Evolutionary conservation across 2,797 vertebrate genomes (phyloP).

Genomic region (Labeo calbasu): DNA sequence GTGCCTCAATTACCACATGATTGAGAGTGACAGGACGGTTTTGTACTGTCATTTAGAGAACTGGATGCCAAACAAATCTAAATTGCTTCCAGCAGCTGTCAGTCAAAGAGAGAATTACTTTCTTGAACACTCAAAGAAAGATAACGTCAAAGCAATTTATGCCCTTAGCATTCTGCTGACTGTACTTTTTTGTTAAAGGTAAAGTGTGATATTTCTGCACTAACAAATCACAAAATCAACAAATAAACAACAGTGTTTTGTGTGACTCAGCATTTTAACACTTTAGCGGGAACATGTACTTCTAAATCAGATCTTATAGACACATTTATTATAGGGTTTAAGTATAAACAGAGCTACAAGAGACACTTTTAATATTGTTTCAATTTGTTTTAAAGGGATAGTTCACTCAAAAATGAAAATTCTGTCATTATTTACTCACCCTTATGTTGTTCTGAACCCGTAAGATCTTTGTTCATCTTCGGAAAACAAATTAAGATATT

Average conservation of each 20-base stretch:
- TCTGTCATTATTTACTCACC: too few species aligned
- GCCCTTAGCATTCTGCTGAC: background rate
- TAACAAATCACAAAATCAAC: background rate
- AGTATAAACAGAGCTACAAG: constrained; percentile 21
- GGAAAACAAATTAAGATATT: too few species aligned
- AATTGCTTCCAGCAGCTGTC: constrained; percentile 7
- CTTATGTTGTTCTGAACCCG: too few species aligned
- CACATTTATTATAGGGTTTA: constrained; percentile 23
- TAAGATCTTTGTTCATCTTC: too few species aligned
- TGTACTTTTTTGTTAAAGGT: background rate
- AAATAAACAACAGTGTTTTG: constrained; percentile 22
- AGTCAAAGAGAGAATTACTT: background rate
- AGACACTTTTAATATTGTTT: constrained; percentile 21
- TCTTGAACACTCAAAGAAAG: background rate
- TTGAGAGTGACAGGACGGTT: constrained; percentile 39
- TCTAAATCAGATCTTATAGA: constrained; percentile 2
- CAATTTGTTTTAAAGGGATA: background rate
- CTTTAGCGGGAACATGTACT: background rate
- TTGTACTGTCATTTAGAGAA: constrained; percentile 42
- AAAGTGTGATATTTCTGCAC: background rate
- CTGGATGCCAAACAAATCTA: constrained; percentile 18
- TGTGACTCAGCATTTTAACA: constrained; percentile 20
- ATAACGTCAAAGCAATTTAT: background rate
- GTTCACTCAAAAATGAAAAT: too few species aligned
- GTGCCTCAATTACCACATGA: constrained; percentile 49